Evolutionary conservation across 2,888 invertebrate genomes (phyloP).

Genomic region (Pheosia tremula): DNA sequence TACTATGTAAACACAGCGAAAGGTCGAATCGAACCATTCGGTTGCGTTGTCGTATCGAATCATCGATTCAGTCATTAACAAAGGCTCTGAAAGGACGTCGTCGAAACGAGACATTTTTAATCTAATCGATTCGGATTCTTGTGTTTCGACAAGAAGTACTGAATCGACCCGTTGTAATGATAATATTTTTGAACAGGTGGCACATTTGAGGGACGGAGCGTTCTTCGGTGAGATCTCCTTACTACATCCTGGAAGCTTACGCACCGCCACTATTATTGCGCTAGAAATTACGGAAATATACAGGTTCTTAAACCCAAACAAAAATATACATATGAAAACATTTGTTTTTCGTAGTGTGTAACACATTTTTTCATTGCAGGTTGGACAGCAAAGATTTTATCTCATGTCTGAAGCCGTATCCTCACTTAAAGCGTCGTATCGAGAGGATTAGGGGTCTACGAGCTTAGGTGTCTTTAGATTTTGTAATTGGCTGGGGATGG

Average conservation of each 20-base stretch:
- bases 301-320: conserved; percentile 40
- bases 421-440: conserved; percentile 49
- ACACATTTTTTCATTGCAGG: conserved; percentile 44
- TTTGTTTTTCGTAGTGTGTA: too few species aligned
- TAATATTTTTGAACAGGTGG: conserved; percentile 43
- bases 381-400: conserved; percentile 77
- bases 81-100: too few species aligned
- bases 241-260: conserved; percentile 70
- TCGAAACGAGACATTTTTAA: too few species aligned
- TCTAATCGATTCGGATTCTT: too few species aligned
- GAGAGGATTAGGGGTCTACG: conserved; percentile 17
- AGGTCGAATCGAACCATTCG: too few species aligned
- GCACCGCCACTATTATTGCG: conserved; percentile 82
- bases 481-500: too few species aligned
- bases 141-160: too few species aligned
- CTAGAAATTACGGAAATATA: conserved; percentile 86
- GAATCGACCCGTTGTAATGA: neutral
- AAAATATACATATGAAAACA: too few species aligned
- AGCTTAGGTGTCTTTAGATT: too few species aligned
- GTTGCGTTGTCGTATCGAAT: too few species aligned
- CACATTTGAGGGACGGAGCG: conserved; percentile 84
- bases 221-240: conserved; percentile 86
- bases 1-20: too few species aligned
- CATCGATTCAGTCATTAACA: too few species aligned
- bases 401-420: conserved; percentile 54